A percentile compares a stretch with the other conserved stretches of the same genome.
phyloP scores from a whole-genome alignment of 1,140 invertebrate species.

The Macrosteles quadrilineatus region DNA sequence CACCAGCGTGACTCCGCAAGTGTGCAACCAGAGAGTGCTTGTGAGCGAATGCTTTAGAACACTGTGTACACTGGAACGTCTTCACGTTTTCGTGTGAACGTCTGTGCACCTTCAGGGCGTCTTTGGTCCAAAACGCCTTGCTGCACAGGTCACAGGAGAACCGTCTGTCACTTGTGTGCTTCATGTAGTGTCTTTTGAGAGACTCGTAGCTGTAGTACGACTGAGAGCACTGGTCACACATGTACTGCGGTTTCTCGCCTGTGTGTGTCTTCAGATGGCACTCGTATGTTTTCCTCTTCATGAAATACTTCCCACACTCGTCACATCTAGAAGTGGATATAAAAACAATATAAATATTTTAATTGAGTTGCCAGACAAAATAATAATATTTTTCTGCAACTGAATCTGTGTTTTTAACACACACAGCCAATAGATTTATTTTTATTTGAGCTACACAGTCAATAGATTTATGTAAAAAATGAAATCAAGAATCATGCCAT shows the following conservation, averaged over 20 bases:
- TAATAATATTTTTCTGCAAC: no score
- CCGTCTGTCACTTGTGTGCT: constrained; percentile 61
- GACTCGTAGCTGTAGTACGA: constrained; percentile 27
- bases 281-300: constrained; percentile 32
- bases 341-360: neutral
- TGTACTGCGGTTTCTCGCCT: constrained; percentile 59
- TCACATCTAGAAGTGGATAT: constrained; percentile 28
- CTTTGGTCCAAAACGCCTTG: constrained; percentile 56
- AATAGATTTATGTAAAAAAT: no score
- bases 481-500: no score
- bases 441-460: no score
- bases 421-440: no score
- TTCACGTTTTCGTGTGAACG: constrained; percentile 59
- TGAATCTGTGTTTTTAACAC: no score
- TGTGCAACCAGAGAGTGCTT: constrained; percentile 60
- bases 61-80: constrained; percentile 56
- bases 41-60: constrained; percentile 60
- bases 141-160: constrained; percentile 72
- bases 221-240: constrained; percentile 65
- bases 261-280: constrained; percentile 67
- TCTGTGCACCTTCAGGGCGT: constrained; percentile 64
- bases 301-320: constrained; percentile 31
- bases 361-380: neutral
- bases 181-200: constrained; percentile 57
- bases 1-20: constrained; percentile 57